These are phyloP conservation scores for Lutjanus argentimaculatus DNA, from an alignment of 2,797 vertebrate species.

Conservation along the genomic window DNA sequence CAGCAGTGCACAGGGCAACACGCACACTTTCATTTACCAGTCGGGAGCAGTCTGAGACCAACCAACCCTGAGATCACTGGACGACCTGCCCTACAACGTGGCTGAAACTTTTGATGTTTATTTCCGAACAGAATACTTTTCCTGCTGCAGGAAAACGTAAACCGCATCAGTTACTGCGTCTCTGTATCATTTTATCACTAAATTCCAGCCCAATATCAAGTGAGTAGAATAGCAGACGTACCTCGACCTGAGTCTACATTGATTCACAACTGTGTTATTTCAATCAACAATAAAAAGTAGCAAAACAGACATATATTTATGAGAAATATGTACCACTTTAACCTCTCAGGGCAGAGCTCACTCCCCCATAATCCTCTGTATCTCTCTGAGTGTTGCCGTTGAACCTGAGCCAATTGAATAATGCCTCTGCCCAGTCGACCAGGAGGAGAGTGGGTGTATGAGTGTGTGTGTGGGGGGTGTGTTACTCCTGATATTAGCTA, in stretches of 20 bases:
- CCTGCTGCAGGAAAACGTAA: constrained; percentile 49
- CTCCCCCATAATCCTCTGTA: constrained; percentile 62
- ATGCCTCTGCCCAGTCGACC: constrained; percentile 51
- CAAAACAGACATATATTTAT: constrained; percentile 49
- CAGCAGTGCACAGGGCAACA: no score
- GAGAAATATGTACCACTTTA: constrained; percentile 54
- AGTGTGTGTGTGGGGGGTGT: constrained; percentile 12
- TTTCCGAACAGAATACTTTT: constrained; percentile 40
- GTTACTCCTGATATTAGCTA: constrained; percentile 62
- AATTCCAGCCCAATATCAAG: constrained; percentile 31
- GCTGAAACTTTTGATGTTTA: constrained; percentile 6
- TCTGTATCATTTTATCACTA: constrained; percentile 36
- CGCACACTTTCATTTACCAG: constrained; percentile 12
- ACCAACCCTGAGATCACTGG: background rate
- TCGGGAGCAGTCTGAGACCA: background rate
- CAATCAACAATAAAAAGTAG: constrained; percentile 50
- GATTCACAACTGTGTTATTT: constrained; percentile 51
- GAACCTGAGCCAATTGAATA: constrained; percentile 68
- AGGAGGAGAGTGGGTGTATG: constrained; percentile 39
- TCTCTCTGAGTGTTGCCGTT: constrained; percentile 62
- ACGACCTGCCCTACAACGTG: constrained; percentile 10
- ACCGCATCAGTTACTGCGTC: constrained; percentile 18
- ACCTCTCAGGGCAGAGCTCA: constrained; percentile 64
- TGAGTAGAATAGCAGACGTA: constrained; percentile 53
- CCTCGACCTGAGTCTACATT: constrained; percentile 33